Percentiles rank a stretch among this genome's conserved stretches.
Evolutionary conservation across 2,113 vertebrate genomes (phyloP).

Genomic region (Globicephala melas): DNA sequence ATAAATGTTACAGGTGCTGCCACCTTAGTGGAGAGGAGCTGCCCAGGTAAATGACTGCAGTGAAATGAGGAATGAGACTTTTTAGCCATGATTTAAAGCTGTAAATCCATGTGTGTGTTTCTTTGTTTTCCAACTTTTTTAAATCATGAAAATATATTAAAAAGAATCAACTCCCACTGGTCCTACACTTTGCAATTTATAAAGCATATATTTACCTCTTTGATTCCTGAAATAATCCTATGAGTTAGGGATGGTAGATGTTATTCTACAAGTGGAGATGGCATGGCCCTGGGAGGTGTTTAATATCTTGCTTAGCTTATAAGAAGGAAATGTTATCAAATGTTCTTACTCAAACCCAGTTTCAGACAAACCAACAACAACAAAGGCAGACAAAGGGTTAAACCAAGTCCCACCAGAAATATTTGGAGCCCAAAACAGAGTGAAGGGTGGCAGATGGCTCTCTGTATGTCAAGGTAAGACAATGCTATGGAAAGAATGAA

Average conservation of each 20-base stretch:
- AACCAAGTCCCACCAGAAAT: not conserved
- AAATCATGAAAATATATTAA: not conserved
- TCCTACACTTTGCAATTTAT: not conserved
- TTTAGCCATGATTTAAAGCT: not conserved
- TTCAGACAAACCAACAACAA: not conserved
- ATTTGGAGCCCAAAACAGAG: not conserved
- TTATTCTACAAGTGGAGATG: not conserved
- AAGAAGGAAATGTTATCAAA: not conserved
- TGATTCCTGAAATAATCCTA: constrained; percentile 30
- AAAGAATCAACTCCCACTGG: not conserved
- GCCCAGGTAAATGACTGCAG: not conserved
- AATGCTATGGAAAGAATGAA: not conserved
- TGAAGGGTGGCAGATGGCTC: not conserved
- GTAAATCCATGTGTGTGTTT: not conserved
- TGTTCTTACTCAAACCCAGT: not conserved
- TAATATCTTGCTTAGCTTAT: not conserved
- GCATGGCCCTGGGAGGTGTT: not conserved
- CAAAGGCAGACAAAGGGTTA: not conserved
- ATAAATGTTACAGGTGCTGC: not conserved
- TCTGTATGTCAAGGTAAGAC: not conserved
- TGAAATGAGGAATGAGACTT: not conserved
- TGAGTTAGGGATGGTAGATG: not conserved
- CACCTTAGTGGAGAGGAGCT: not conserved
- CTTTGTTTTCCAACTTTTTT: not conserved
- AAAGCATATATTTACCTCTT: not conserved